phyloP scores from a whole-genome alignment of 2,888 invertebrate genomes.

The Geophilus truncorum region DNA sequence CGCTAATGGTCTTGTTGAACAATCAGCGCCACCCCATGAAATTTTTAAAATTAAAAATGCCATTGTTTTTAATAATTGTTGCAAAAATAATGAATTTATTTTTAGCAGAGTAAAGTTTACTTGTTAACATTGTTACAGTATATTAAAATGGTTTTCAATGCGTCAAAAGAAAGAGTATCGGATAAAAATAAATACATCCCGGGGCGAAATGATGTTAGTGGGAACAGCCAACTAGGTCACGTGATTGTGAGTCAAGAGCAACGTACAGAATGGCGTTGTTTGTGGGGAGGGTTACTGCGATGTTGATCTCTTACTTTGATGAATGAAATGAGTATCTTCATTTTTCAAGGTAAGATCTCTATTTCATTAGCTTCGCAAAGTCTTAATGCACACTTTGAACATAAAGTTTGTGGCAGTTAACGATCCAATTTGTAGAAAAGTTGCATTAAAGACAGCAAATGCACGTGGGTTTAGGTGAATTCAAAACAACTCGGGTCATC shows the following conservation, averaged over 20 bases:
- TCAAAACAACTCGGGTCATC: background rate
- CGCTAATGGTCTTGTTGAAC: background rate
- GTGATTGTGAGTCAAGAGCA: background rate
- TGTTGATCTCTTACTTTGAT: slow-evolving; percentile 21
- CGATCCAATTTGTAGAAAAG: background rate
- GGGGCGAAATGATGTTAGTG: background rate
- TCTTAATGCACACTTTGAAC: background rate
- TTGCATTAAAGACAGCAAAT: background rate
- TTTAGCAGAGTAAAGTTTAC: no score
- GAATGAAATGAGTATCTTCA: slow-evolving; percentile 1
- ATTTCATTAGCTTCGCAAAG: background rate
- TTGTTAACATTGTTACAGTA: no score
- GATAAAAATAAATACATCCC: background rate
- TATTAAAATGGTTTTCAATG: no score
- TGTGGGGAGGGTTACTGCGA: background rate
- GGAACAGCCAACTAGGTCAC: background rate
- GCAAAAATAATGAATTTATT: no score
- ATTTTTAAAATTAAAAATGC: background rate
- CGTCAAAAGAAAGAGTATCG: no score
- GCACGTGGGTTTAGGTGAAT: background rate
- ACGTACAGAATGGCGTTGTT: slow-evolving; percentile 13
- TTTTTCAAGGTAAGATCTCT: slow-evolving; percentile 12
- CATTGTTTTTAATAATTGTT: no score
- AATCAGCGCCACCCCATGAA: background rate
- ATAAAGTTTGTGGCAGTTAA: background rate